These are phyloP conservation scores for Mycetomoellerius zeteki DNA, from an alignment of 1,140 invertebrate species.

Conservation along the genomic window DNA sequence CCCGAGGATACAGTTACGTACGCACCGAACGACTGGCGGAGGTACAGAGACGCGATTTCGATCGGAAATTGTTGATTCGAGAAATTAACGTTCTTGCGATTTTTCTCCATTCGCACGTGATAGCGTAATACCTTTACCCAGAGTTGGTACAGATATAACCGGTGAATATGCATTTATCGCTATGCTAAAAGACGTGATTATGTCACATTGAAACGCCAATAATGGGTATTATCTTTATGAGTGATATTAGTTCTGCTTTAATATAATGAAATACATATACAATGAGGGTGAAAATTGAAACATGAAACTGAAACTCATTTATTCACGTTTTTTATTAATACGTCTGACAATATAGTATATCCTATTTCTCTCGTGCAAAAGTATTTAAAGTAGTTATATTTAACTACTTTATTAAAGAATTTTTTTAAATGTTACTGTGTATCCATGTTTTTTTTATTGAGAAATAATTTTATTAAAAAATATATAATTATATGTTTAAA, in stretches of 20 bases:
- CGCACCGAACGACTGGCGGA: conserved; percentile 13
- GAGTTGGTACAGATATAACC: background rate
- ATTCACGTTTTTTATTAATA: background rate
- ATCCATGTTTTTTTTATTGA: background rate
- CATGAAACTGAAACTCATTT: background rate
- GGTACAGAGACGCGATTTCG: conserved; percentile 35
- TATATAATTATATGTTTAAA: background rate
- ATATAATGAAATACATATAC: background rate
- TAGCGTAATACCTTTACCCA: background rate
- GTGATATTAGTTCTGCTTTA: conserved; percentile 26
- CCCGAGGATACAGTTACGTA: conserved; percentile 49
- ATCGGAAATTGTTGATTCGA: conserved; percentile 20
- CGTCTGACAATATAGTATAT: background rate
- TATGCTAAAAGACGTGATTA: background rate
- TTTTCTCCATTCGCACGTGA: background rate
- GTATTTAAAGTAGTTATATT: background rate
- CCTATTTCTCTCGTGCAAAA: background rate
- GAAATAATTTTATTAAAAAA: background rate
- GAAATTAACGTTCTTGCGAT: conserved; percentile 26
- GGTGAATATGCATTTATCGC: background rate
- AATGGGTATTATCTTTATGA: conserved; percentile 30
- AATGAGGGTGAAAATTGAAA: conserved; percentile 10
- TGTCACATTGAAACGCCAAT: background rate
- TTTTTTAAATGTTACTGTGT: background rate
- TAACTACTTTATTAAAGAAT: background rate